Evolutionary conservation across 2,797 vertebrate genomes (phyloP).

Genomic region (Valencia hispanica): DNA sequence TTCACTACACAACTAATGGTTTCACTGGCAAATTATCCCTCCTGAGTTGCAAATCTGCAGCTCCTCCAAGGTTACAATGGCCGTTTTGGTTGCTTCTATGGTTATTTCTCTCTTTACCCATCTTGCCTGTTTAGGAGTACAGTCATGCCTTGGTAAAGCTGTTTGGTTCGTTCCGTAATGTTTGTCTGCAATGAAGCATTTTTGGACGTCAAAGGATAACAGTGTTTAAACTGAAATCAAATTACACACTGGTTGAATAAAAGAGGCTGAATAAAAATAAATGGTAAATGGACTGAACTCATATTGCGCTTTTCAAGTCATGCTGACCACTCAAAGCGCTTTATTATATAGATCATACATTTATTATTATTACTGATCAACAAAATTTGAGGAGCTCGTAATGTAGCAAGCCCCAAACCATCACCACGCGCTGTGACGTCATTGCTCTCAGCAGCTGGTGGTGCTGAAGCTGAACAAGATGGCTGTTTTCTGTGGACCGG

Average conservation of each 20-base stretch:
- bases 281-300: too few species aligned
- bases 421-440: conserved; percentile 77
- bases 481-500: conserved; percentile 76
- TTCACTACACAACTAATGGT: background rate
- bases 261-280: background rate
- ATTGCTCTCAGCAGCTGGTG: conserved; percentile 82
- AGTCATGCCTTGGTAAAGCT: too few species aligned
- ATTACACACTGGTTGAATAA: too few species aligned
- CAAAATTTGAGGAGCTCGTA: background rate
- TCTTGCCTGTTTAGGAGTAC: too few species aligned
- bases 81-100: background rate
- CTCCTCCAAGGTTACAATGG: too few species aligned
- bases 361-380: background rate
- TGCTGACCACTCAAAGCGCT: too few species aligned
- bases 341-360: too few species aligned
- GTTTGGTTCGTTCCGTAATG: too few species aligned
- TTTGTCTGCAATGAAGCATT: too few species aligned
- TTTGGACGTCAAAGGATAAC: too few species aligned
- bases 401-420: conserved; percentile 11
- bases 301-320: too few species aligned
- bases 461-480: conserved; percentile 88
- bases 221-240: background rate
- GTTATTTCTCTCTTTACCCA: background rate
- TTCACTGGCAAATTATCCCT: background rate
- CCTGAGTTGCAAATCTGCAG: background rate